Base-by-base conservation (phyloP, 1,140 invertebrate species). In the Diploscapter pachys region DNA sequence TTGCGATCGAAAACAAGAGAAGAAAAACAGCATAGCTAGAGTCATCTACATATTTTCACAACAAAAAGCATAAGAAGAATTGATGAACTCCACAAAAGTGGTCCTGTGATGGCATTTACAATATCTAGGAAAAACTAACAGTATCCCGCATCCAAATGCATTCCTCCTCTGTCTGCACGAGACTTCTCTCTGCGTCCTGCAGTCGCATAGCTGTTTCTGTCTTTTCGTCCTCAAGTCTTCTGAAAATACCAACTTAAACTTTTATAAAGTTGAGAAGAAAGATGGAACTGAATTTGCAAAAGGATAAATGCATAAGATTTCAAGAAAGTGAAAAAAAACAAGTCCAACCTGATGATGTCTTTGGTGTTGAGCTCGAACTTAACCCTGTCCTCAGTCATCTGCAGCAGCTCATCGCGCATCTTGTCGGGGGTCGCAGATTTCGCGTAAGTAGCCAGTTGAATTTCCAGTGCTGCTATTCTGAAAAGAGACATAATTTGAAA, bases 381-480 rank as follows among this genome's bases (percentile, higher is more conserved):
- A 57, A 55, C 69, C 66, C 71, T 77, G 67, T 80, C 77, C 68
- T 71, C 77, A 31, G 64, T 67, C 71, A 71, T 69, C 53, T n/a
- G 65, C 49, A n/a, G 61, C 61, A 67, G 75, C 31, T 51, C 56
- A 63, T 71, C 63, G 56, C 63, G 76, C 59, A 70, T 53, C 63
- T 63, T 69, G 64, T 64, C 72, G 62, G 69, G 67, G 48, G 61
- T 75, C 9, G 76, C 77, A 83, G 89, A 89, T 86, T 94, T 94
- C 49, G 91, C 91, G 84, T 92, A 93, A 66, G 91, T 90, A 77
- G 91, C 89, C 51, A 98, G 88, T 87, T 96, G 93, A 80, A 90
- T 92, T 88, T 98, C 94, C 48, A 98, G 88, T 62, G 92, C 91
- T 87, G 95, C 93, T 76, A 99, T 92, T 78, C 72, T 73, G 48